Percentiles rank a stretch among this genome's conserved stretches.
Evolutionary conservation across 2,888 invertebrate species (phyloP).

Genomic region (Xestia c-nigrum): DNA sequence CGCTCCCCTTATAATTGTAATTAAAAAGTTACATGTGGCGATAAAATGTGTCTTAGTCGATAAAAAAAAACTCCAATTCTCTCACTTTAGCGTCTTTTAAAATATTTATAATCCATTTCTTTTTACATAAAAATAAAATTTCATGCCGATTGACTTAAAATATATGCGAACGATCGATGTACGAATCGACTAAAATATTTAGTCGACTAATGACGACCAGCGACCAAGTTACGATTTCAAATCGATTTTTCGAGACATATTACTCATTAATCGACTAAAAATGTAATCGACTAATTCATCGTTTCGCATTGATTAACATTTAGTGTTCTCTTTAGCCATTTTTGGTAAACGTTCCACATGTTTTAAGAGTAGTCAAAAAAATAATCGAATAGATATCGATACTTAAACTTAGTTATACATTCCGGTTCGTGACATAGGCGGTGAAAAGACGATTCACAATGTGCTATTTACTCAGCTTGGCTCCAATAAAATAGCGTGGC

Average conservation of each 20-base stretch:
- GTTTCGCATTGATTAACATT: conserved; percentile 49
- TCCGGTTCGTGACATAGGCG: conserved; percentile 59
- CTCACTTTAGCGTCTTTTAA: conserved; percentile 77
- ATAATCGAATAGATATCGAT: conserved; percentile 59
- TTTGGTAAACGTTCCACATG: conserved; percentile 64
- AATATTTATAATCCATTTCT: conserved; percentile 62
- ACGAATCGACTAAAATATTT: conserved; percentile 42
- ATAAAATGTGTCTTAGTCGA: conserved; percentile 62
- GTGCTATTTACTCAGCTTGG: conserved; percentile 54
- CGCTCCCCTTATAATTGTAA: conserved; percentile 62
- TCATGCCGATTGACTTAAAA: conserved; percentile 55
- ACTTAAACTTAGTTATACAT: conserved; percentile 49
- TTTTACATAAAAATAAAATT: conserved; percentile 67
- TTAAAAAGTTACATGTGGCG: conserved; percentile 63
- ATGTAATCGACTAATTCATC: conserved; percentile 42
- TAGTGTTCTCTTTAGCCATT: conserved; percentile 58
- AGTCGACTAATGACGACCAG: conserved; percentile 29
- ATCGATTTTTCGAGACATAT: conserved; percentile 1
- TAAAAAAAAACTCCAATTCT: conserved; percentile 63
- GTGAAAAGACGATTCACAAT: conserved; percentile 51
- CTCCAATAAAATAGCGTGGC: conserved; percentile 51
- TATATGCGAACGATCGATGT: conserved; percentile 37
- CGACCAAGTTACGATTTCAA: conserved; percentile 22
- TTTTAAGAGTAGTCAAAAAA: conserved; percentile 52
- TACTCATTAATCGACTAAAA: conserved; percentile 40